Percentiles rank a stretch among this genome's conserved stretches.
Conservation (phyloP, 2,113 vertebrate species). For the Craseonycteris thonglongyai region DNA sequence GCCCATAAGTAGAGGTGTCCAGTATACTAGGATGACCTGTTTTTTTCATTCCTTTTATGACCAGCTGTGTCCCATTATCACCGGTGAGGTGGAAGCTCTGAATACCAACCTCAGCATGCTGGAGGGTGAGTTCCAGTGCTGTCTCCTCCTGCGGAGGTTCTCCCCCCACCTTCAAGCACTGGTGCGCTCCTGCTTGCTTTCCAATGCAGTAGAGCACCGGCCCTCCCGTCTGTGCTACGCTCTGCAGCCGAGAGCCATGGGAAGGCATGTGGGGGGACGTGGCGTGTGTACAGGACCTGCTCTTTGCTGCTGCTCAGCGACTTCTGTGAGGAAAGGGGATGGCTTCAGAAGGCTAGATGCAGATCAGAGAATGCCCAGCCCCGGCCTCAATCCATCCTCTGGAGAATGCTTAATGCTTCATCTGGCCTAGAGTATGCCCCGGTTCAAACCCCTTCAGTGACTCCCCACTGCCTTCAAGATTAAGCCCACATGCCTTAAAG, state of each 20-base stretch:
- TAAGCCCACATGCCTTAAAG: not conserved
- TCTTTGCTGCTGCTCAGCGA: not conserved
- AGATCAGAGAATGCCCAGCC: not conserved
- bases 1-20: not conserved
- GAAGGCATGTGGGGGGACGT: not conserved
- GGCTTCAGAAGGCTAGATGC: not conserved
- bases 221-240: not conserved
- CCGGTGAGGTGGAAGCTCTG: constrained; percentile 58
- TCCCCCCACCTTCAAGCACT: not conserved
- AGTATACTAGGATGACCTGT: not conserved
- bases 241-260: not conserved
- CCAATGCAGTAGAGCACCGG: not conserved
- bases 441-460: not conserved
- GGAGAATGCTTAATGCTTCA: not conserved
- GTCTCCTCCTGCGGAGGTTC: not conserved
- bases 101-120: constrained; percentile 66
- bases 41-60: not conserved
- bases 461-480: not conserved
- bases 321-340: not conserved
- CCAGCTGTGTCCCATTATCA: constrained; percentile 70
- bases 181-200: not conserved
- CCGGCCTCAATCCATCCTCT: not conserved
- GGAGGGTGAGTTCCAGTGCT: constrained; percentile 62
- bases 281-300: accelerated
- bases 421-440: not conserved